Conservation (phyloP, 2,113 vertebrate species). For the Urocynchramus pylzowi region DNA sequence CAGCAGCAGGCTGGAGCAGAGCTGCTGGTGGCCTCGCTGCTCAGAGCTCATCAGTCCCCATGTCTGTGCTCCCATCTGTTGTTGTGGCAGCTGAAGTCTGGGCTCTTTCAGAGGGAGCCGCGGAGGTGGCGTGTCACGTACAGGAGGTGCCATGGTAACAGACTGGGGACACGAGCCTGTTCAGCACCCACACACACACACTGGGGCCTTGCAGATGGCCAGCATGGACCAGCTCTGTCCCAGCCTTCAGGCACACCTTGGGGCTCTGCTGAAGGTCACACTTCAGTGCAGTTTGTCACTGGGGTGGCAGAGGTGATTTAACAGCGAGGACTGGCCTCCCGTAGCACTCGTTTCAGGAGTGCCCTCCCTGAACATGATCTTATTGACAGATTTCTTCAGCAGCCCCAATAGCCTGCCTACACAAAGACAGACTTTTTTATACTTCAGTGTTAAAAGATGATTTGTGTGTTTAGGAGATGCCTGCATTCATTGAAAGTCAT, state of each 20-base stretch:
- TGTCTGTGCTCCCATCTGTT: background rate
- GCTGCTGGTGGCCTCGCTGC: background rate
- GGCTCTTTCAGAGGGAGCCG: background rate
- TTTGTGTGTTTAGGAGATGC: slow-evolving; percentile 39
- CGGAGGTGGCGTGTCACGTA: background rate
- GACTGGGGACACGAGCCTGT: background rate
- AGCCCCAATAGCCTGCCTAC: background rate
- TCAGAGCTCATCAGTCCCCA: background rate
- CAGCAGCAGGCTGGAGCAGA: background rate
- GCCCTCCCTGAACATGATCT: background rate
- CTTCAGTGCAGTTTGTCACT: background rate
- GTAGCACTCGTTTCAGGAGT: background rate
- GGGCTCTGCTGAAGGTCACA: background rate
- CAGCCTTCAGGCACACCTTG: background rate
- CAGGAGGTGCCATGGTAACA: background rate
- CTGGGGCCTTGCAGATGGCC: background rate
- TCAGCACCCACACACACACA: background rate
- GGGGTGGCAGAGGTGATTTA: background rate
- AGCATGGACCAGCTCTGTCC: background rate
- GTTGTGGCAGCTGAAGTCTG: background rate
- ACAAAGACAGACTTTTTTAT: background rate
- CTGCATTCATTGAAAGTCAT: slow-evolving; percentile 35
- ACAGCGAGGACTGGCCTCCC: background rate
- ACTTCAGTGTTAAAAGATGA: slow-evolving; percentile 31
- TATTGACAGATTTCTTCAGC: background rate